phyloP scores from a whole-genome alignment of 2,113 vertebrate species.

The Garra rufa region DNA sequence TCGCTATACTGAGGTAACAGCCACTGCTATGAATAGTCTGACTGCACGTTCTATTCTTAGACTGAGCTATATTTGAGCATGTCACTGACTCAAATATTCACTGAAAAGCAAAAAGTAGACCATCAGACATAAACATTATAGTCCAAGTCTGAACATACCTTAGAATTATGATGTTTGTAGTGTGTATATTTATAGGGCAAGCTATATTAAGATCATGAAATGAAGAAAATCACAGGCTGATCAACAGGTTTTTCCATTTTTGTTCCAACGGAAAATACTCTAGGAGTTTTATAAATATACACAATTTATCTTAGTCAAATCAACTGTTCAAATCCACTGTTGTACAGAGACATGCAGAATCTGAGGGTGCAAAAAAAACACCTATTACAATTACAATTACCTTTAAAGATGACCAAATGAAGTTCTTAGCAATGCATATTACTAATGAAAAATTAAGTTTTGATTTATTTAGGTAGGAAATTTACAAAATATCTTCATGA shows the following conservation, averaged over 20 bases:
- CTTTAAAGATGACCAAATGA: too few species aligned
- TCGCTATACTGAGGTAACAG: conserved; percentile 36
- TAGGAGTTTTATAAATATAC: not conserved
- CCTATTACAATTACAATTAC: too few species aligned
- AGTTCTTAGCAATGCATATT: too few species aligned
- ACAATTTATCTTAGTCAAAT: not conserved
- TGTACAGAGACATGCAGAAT: not conserved
- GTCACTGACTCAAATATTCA: conserved; percentile 33
- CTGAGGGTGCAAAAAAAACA: too few species aligned
- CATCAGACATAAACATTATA: conserved; percentile 13
- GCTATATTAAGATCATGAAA: not conserved
- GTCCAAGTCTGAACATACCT: not conserved
- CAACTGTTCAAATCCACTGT: not conserved
- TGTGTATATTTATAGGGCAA: not conserved
- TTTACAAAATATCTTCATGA: too few species aligned
- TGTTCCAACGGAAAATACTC: not conserved
- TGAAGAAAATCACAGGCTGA: not conserved
- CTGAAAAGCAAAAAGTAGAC: conserved; percentile 15
- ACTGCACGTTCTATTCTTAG: conserved; percentile 46
- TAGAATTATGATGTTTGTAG: conserved; percentile 9
- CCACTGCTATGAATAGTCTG: conserved; percentile 45
- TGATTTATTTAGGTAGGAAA: too few species aligned
- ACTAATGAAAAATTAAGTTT: too few species aligned
- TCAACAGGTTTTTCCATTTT: not conserved
- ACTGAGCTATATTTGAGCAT: conserved; percentile 37